Base-by-base conservation (phyloP, 2,888 invertebrate genomes). In the Saturnia japonica region DNA sequence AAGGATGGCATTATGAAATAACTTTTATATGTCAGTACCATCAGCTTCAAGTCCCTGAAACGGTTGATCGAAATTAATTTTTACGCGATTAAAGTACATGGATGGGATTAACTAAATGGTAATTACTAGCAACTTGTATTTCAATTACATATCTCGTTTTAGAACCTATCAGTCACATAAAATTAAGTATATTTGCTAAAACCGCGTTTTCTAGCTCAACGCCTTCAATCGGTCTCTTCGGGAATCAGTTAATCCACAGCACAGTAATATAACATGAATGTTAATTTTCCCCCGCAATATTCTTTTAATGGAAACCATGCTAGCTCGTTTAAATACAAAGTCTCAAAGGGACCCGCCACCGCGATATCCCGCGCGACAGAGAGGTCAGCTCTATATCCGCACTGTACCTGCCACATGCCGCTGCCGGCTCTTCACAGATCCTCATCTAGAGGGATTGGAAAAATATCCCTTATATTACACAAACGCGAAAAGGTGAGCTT, bases 381-480 rank as follows among this genome's bases (percentile, higher is more conserved):
- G 25, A 28, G 57, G 57, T 60, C 57, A 57, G 14, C 25, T 12
- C 57, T 1, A 57, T 57, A 60, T 28, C 57, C 54, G 22, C 22
- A 22, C 54, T 22, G 54, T 47, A 47, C 47, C 28, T 14, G 28
- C 25, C 57, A n/a, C n/a, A n/a, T 4, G 34, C 34, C 3, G 34
- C 6, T n/a, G n/a, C 47, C 28, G 28, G 28, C 28, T 28, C 57
- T 60, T 28, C 57, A 60, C 14, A 19, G 25, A 60, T 25, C 57
- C 57, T 60, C 57, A 28, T 60, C 57, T 60, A 60, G 25, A 60
- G 57, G 57, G 57, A 60, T 60, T 60, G 25, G 57, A 60, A 60
- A 54, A 60, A 60, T 28, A 60, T 60, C 57, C 57, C 57, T 60
- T 60, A 60, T 14, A 60, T 60, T 60, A 60, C 57, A 60, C 28